Evolutionary conservation across 2,888 invertebrate genomes (phyloP).

Genomic region (Macrosoma leucophasiata): DNA sequence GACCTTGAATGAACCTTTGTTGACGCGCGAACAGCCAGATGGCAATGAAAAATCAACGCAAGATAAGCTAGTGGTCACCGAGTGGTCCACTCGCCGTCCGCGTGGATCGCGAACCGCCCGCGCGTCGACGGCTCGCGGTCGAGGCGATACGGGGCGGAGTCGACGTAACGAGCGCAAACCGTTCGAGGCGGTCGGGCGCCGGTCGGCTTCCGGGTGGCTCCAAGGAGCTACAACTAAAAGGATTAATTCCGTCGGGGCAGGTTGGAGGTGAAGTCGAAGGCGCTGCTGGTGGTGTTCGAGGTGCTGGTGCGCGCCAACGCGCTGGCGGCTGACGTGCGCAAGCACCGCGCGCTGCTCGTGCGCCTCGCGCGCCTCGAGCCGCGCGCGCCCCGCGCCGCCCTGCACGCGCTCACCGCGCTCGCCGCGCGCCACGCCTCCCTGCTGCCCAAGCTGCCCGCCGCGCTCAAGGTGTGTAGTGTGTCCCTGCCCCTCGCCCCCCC

Average conservation of each 20-base stretch:
- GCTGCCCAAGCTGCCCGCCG: slow-evolving; percentile 91
- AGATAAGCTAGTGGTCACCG: no score
- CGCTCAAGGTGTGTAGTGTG: slow-evolving; percentile 88
- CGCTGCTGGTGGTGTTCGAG: slow-evolving; percentile 94
- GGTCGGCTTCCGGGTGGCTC: no score
- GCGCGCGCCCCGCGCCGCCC: slow-evolving; percentile 92
- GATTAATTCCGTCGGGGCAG: slow-evolving; percentile 57
- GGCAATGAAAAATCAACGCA: no score
- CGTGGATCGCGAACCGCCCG: no score
- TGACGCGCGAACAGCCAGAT: no score
- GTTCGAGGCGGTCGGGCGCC: no score
- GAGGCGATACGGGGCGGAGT: no score
- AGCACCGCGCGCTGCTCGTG: slow-evolving; percentile 85
- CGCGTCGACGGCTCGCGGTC: no score
- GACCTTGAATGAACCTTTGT: no score
- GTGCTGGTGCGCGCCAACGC: slow-evolving; percentile 83
- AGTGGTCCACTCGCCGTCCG: no score
- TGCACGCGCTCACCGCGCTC: slow-evolving; percentile 96
- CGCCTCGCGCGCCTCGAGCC: slow-evolving; percentile 86
- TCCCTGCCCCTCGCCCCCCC: slow-evolving; percentile 80
- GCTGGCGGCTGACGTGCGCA: slow-evolving; percentile 81
- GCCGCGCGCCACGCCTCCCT: slow-evolving; percentile 87
- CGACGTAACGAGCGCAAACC: no score
- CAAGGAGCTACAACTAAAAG: no score
- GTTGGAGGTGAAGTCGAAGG: slow-evolving; percentile 95